These are phyloP conservation scores for Picathartes gymnocephalus DNA, from an alignment of 2,113 vertebrate species.

Conservation along the genomic window DNA sequence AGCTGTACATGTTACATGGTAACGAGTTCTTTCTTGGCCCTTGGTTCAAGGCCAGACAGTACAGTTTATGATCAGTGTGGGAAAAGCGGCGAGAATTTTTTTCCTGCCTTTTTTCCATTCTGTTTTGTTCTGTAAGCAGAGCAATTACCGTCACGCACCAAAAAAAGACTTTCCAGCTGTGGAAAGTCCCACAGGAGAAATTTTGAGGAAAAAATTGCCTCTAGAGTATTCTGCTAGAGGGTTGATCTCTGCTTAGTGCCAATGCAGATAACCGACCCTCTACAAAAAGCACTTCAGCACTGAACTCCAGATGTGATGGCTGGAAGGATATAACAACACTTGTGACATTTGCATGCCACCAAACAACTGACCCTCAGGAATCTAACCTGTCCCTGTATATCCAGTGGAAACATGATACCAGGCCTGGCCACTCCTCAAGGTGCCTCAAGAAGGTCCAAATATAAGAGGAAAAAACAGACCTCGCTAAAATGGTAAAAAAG, in stretches of 20 bases:
- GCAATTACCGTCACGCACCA: not conserved
- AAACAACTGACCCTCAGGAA: not conserved
- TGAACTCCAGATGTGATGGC: not conserved
- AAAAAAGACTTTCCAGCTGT: not conserved
- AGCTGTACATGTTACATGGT: not conserved
- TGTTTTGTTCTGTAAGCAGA: not conserved
- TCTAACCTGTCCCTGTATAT: not conserved
- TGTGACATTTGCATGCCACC: not conserved
- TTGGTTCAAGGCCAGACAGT: not conserved
- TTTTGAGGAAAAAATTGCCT: not conserved
- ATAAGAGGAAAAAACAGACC: not conserved
- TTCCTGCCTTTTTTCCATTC: not conserved
- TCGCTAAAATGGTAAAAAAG: not conserved
- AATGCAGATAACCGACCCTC: not conserved
- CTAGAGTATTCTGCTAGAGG: not conserved
- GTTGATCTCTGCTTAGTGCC: not conserved
- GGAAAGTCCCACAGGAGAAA: not conserved
- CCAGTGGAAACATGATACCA: not conserved
- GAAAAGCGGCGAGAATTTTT: not conserved
- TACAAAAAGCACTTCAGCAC: rapidly evolving
- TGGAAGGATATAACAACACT: not conserved
- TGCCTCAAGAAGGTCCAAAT: not conserved
- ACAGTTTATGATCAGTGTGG: not conserved
- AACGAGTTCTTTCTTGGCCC: not conserved
- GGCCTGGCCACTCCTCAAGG: not conserved